A percentile compares a stretch with the other conserved stretches of the same genome.
phyloP scores from a whole-genome alignment of 2,797 vertebrate species.

The Steatocranus sp. region DNA sequence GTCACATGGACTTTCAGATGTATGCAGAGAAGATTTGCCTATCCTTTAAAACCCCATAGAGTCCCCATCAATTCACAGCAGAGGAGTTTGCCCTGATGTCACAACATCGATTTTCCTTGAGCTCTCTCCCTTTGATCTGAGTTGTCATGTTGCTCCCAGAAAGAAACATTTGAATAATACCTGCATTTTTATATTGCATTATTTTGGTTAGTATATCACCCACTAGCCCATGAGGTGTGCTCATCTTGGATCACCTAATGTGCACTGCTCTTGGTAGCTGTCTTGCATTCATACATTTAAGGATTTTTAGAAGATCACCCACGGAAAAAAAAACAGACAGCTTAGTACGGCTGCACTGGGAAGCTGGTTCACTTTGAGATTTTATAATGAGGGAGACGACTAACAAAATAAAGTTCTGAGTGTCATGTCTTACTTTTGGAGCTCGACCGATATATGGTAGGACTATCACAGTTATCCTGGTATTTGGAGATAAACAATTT shows the following conservation, averaged over 20 bases:
- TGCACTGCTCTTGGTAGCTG: neutral
- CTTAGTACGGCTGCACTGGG: neutral
- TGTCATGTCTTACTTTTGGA: constrained; percentile 24
- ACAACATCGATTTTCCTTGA: neutral
- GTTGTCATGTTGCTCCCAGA: neutral
- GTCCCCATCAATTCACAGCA: neutral
- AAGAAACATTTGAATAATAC: neutral
- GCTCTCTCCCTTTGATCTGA: neutral
- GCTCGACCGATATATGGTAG: neutral
- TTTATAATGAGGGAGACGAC: neutral
- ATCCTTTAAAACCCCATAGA: neutral
- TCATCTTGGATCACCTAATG: neutral
- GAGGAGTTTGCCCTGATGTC: neutral
- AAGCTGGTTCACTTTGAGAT: neutral
- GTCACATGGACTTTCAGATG: neutral
- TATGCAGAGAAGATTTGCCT: neutral
- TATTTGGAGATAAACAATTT: neutral
- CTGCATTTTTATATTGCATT: neutral
- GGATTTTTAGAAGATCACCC: neutral
- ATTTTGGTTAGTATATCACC: neutral
- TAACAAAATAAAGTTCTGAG: neutral
- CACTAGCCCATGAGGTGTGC: neutral
- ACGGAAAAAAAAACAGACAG: neutral
- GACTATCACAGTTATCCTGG: neutral
- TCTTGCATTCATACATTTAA: neutral